These are phyloP conservation scores for Druon quercuslanigerum DNA, from an alignment of 1,140 invertebrate species.

Conservation along the genomic window DNA sequence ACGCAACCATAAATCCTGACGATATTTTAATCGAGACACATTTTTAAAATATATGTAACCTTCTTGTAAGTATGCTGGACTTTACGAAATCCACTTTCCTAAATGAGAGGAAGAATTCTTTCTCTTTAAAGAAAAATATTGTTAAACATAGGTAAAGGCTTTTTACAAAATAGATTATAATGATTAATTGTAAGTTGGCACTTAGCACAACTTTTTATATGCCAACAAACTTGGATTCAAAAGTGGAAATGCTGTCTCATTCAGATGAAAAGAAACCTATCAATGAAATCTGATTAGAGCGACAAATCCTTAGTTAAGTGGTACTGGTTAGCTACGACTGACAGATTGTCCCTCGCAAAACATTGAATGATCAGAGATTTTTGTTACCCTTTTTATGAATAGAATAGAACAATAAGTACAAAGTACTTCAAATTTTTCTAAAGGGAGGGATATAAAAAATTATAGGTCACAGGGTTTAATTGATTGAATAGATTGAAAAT, in stretches of 20 bases:
- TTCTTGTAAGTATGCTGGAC: too few relatives aligned
- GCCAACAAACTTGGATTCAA: background rate
- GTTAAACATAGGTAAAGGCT: too few relatives aligned
- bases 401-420: background rate
- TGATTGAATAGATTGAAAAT: conserved; percentile 19
- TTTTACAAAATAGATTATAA: too few relatives aligned
- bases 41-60: background rate
- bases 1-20: background rate
- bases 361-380: background rate
- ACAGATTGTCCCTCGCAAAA: background rate
- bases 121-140: too few relatives aligned
- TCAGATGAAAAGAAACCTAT: background rate
- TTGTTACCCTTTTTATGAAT: background rate
- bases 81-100: too few relatives aligned
- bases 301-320: background rate
- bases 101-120: too few relatives aligned
- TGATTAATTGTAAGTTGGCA: too few relatives aligned
- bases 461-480: background rate
- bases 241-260: background rate
- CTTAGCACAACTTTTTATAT: background rate
- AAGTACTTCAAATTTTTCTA: background rate
- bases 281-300: background rate
- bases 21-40: background rate
- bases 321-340: background rate
- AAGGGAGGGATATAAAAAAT: background rate